phyloP scores from a whole-genome alignment of 2,113 vertebrate species.

The Brienomyrus longianalis region DNA sequence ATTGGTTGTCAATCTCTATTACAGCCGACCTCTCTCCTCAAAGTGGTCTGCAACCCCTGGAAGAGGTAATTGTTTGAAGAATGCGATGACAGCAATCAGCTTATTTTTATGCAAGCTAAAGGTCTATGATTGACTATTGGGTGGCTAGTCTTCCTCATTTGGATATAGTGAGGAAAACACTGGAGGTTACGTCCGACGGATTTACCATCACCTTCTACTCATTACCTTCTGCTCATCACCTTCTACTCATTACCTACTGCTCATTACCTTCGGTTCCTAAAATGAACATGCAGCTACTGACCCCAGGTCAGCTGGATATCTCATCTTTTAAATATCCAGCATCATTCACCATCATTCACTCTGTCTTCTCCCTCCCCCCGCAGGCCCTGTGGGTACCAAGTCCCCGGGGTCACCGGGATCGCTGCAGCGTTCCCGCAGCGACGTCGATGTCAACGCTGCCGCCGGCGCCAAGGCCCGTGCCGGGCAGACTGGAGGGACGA shows the following conservation, averaged over 20 bases:
- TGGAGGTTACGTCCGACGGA: neutral
- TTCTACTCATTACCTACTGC: neutral
- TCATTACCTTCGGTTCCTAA: neutral
- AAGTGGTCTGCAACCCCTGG: slow-evolving; percentile 70
- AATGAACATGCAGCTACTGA: neutral
- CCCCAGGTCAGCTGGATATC: neutral
- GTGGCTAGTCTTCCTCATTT: neutral
- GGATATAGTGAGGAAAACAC: neutral
- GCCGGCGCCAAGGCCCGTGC: slow-evolving; percentile 69
- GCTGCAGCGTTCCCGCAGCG: slow-evolving; percentile 85
- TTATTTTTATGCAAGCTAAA: neutral
- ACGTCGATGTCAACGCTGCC: slow-evolving; percentile 83
- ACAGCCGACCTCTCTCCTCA: slow-evolving; percentile 65
- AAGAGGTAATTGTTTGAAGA: slow-evolving; percentile 56
- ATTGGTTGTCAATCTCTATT: slow-evolving; percentile 9
- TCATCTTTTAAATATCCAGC: neutral
- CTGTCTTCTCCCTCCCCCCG: neutral
- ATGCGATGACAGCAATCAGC: neutral
- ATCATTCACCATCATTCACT: neutral
- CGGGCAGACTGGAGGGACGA: slow-evolving; percentile 48
- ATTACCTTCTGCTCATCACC: neutral
- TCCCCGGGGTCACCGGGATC: slow-evolving; percentile 52
- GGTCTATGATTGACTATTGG: neutral
- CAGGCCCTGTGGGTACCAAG: slow-evolving; percentile 44
- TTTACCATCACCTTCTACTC: neutral